phyloP scores from a whole-genome alignment of 2,113 vertebrate species.

The Oncorhynchus tshawytscha region DNA sequence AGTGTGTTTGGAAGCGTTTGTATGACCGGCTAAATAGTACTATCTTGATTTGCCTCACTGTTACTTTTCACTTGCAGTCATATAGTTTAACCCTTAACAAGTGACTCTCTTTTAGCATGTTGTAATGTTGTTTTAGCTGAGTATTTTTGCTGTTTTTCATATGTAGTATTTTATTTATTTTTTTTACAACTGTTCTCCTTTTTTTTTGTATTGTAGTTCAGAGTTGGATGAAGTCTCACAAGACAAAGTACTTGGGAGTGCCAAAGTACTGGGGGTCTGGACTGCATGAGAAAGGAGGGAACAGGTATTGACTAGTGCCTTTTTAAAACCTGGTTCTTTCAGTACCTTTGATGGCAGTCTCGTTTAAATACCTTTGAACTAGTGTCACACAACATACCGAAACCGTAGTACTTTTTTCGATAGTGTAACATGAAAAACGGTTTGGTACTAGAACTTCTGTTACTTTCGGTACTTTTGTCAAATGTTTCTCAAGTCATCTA shows the following conservation, averaged over 20 bases:
- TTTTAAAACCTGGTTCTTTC: conserved; percentile 28
- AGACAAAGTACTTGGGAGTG: conserved; percentile 87
- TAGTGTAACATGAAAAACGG: too few relatives aligned
- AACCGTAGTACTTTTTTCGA: too few relatives aligned
- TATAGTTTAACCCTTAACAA: background rate
- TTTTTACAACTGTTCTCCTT: background rate
- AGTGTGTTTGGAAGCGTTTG: conserved; percentile 35
- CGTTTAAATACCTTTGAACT: background rate
- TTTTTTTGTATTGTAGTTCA: conserved; percentile 74
- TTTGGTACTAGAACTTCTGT: too few relatives aligned
- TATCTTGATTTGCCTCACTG: background rate
- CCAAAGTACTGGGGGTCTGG: conserved; percentile 95
- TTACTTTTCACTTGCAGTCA: background rate
- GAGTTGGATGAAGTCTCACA: conserved; percentile 84
- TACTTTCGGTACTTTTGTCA: too few relatives aligned
- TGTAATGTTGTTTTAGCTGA: background rate
- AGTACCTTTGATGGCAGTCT: background rate
- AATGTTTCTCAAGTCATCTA: too few relatives aligned
- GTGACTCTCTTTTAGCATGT: background rate
- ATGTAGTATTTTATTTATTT: background rate
- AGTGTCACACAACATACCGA: too few relatives aligned
- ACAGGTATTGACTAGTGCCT: conserved; percentile 70
- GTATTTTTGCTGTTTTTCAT: background rate
- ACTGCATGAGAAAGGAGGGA: conserved; percentile 85
- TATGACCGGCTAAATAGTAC: background rate